phyloP scores from a whole-genome alignment of 2,888 invertebrate species.

The Galerucella nymphaeae region DNA sequence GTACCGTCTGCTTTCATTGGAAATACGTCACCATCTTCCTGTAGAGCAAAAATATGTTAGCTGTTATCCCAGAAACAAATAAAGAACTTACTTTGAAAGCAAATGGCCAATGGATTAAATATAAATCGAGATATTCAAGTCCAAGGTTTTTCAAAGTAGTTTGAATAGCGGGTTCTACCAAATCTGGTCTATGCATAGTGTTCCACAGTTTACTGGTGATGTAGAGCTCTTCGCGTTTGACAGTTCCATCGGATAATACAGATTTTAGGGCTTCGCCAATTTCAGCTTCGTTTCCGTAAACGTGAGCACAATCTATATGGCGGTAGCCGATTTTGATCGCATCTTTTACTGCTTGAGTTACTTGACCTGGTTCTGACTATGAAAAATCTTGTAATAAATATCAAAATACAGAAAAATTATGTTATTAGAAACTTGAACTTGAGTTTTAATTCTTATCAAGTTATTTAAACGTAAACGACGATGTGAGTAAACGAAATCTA shows the following conservation, averaged over 20 bases:
- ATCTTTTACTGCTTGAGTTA: conserved; percentile 74
- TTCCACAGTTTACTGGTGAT: conserved; percentile 87
- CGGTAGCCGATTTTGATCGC: conserved; percentile 83
- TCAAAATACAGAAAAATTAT: background rate
- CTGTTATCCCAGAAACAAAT: background rate
- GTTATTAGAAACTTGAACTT: too few species aligned
- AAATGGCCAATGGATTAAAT: conserved; percentile 69
- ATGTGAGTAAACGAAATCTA: too few species aligned
- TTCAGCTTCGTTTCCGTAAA: conserved; percentile 78
- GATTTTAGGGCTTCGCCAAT: conserved; percentile 67
- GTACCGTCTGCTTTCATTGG: conserved; percentile 52
- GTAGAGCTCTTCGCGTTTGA: conserved; percentile 78
- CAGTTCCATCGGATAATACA: conserved; percentile 54
- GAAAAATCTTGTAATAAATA: conserved; percentile 44
- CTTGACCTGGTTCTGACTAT: conserved; percentile 75
- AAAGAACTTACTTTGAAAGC: conserved; percentile 51
- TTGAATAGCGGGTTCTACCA: conserved; percentile 59
- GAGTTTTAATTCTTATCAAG: too few species aligned
- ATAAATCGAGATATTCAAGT: conserved; percentile 69
- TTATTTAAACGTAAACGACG: too few species aligned
- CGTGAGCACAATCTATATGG: conserved; percentile 79
- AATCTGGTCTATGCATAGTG: conserved; percentile 82
- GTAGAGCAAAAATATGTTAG: conserved; percentile 53
- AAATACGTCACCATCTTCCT: conserved; percentile 55
- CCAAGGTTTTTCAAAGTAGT: conserved; percentile 67